Conservation (phyloP, 2,888 invertebrate genomes). For the Willowsia nigromaculata region DNA sequence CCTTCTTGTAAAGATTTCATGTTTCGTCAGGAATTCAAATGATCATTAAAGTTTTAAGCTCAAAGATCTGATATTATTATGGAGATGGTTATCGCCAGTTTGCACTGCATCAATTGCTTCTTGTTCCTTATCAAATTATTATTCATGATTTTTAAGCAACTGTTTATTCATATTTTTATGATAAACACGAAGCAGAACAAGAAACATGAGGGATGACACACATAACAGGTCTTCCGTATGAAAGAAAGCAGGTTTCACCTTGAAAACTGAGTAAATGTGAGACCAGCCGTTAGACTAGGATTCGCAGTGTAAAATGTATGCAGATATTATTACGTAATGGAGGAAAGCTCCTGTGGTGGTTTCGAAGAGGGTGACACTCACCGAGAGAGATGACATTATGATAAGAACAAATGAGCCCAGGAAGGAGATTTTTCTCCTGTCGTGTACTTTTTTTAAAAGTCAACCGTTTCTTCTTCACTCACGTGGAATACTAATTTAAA, state of each 20-base stretch:
- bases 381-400: constrained; percentile 67
- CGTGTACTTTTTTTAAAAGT: neutral
- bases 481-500: constrained; percentile 58
- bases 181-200: neutral
- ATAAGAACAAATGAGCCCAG: constrained; percentile 63
- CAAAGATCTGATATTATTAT: too few relatives aligned
- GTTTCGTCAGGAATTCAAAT: too few relatives aligned
- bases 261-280: too few relatives aligned
- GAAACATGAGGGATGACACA: constrained; percentile 56
- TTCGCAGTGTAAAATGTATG: too few relatives aligned
- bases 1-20: neutral
- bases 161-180: neutral
- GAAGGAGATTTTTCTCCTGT: constrained; percentile 53
- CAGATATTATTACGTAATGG: neutral
- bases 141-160: neutral
- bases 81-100: neutral
- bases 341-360: constrained; percentile 53
- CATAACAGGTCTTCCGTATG: neutral
- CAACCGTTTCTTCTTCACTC: neutral
- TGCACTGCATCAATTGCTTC: neutral
- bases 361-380: constrained; percentile 56
- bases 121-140: constrained; percentile 9
- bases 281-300: too few relatives aligned
- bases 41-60: too few relatives aligned
- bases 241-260: constrained; percentile 60